Evolutionary conservation across 2,888 invertebrate genomes (phyloP).

Genomic region (Iphiclides podalirius): DNA sequence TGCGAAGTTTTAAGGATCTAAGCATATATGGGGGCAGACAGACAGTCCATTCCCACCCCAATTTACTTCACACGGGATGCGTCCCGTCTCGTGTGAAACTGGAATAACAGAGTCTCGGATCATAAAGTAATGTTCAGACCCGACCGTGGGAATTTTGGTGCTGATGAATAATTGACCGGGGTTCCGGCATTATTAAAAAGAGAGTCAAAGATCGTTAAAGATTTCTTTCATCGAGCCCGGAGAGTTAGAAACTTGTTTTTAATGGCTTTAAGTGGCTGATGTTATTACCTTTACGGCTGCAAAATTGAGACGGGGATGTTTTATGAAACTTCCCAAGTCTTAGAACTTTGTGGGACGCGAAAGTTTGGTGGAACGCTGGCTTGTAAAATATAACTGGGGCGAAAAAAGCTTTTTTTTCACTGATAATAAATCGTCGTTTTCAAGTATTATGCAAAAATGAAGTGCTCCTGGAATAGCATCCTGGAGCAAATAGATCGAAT

Average conservation of each 20-base stretch:
- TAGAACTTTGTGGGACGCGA: no score
- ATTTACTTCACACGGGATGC: constrained; percentile 22
- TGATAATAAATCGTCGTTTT: no score
- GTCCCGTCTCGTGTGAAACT: constrained; percentile 23
- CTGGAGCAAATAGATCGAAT: no score
- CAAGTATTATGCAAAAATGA: no score
- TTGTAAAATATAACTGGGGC: no score
- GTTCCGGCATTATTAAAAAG: constrained; percentile 8
- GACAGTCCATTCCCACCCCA: constrained; percentile 12
- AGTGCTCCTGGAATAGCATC: no score
- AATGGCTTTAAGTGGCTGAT: background rate
- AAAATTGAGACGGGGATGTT: background rate
- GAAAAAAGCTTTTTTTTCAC: no score
- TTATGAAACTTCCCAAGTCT: background rate
- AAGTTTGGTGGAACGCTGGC: no score
- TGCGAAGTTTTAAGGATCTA: no score
- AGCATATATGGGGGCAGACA: background rate
- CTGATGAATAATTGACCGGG: constrained; percentile 13
- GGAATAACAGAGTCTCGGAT: constrained; percentile 12
- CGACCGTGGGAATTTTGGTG: constrained; percentile 14
- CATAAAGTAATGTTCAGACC: constrained; percentile 2
- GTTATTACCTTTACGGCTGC: no score
- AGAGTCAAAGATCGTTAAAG: constrained; percentile 4
- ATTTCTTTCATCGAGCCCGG: background rate
- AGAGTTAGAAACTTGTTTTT: background rate